Conservation (phyloP, 2,797 vertebrate species). For the Alectoris magna region DNA sequence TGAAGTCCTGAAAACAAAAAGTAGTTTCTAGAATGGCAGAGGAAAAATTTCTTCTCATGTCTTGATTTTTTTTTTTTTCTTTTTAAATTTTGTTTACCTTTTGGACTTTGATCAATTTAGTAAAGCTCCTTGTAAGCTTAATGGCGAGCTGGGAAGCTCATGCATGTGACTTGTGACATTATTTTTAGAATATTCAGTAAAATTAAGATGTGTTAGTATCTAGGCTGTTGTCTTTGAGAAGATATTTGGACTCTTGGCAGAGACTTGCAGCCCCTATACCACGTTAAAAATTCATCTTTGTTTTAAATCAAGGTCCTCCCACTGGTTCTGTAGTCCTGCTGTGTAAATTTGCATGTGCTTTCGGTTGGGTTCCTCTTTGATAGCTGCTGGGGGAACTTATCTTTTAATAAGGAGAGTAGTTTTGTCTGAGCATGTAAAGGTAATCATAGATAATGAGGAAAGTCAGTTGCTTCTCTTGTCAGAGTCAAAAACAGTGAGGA, state of each 20-base stretch:
- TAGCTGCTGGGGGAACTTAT: neutral
- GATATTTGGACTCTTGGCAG: neutral
- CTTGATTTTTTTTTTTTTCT: neutral
- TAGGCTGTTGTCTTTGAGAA: neutral
- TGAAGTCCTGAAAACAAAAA: neutral
- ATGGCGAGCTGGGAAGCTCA: neutral
- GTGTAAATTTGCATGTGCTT: neutral
- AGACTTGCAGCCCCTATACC: neutral
- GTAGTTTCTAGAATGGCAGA: neutral
- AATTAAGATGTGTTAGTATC: neutral
- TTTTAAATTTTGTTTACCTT: neutral
- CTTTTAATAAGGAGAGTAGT: neutral
- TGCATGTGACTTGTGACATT: neutral
- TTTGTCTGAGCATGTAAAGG: neutral
- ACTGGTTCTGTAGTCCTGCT: neutral
- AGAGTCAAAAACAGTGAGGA: neutral
- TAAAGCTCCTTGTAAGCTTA: neutral
- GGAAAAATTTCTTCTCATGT: neutral
- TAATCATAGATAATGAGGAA: neutral
- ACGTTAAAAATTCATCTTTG: neutral
- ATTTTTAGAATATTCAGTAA: neutral
- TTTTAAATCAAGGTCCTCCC: neutral
- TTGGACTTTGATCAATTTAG: neutral
- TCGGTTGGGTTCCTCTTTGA: neutral
- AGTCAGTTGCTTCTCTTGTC: slow-evolving; percentile 36